Percentiles rank a stretch among this genome's conserved stretches.
These are phyloP conservation scores for Burhinus bistriatus DNA, from an alignment of 2,113 vertebrate species.

Conservation along the genomic window DNA sequence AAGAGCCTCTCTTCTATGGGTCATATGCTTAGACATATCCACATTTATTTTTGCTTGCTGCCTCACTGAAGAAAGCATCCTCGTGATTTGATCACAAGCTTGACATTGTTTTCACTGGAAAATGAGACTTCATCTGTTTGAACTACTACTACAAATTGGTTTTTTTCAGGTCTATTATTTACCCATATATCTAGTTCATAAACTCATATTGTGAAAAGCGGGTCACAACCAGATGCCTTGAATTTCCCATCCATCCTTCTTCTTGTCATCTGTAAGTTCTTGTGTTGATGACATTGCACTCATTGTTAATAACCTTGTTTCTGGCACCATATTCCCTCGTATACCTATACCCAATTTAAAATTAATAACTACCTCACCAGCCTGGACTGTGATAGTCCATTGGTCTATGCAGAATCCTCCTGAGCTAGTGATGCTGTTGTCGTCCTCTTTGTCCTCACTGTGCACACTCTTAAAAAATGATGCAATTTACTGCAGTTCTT, in stretches of 20 bases:
- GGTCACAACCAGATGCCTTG: neutral
- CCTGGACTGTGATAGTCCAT: fast-evolving
- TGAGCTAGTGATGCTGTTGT: neutral
- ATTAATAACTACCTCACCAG: fast-evolving
- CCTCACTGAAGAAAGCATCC: neutral
- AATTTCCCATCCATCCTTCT: neutral
- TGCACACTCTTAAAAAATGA: neutral
- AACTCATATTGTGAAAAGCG: neutral
- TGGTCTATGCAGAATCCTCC: neutral
- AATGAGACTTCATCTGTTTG: neutral
- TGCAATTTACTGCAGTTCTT: neutral
- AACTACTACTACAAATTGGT: neutral
- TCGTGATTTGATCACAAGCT: neutral
- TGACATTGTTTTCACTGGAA: neutral
- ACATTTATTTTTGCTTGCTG: neutral
- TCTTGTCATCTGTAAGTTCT: neutral
- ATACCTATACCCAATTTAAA: neutral
- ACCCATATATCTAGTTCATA: neutral
- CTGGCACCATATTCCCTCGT: neutral
- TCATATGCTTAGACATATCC: neutral
- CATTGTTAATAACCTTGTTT: neutral
- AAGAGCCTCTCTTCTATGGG: neutral
- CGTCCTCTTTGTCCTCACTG: neutral
- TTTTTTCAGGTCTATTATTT: neutral
- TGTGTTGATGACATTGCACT: neutral